These are phyloP conservation scores for Volucella inanis DNA, from an alignment of 2,888 invertebrate genomes.

Conservation along the genomic window DNA sequence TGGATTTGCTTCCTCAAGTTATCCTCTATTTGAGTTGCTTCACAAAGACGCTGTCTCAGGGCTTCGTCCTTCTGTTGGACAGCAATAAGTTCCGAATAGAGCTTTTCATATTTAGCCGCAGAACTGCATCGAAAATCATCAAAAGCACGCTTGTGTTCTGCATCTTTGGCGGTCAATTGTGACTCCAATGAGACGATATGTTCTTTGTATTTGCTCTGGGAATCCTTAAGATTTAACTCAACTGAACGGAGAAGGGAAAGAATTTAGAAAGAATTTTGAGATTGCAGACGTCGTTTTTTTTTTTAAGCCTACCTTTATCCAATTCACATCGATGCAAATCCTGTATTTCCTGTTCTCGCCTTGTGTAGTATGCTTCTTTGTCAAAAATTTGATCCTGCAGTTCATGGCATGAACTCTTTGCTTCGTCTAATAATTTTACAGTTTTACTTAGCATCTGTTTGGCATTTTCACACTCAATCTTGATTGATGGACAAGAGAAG, in stretches of 20 bases:
- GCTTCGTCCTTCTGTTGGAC: constrained; percentile 81
- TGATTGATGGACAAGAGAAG: constrained; percentile 79
- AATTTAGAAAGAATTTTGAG: not conserved
- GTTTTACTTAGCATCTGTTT: constrained; percentile 79
- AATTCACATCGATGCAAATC: constrained; percentile 80
- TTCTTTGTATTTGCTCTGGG: constrained; percentile 79
- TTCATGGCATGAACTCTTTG: constrained; percentile 79
- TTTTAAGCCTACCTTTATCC: constrained; percentile 79
- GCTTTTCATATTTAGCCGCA: constrained; percentile 78
- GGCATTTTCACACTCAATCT: constrained; percentile 77
- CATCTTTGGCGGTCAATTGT: constrained; percentile 79
- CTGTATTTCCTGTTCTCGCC: constrained; percentile 80
- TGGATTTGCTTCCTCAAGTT: constrained; percentile 78
- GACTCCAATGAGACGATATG: constrained; percentile 79
- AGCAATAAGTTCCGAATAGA: constrained; percentile 82
- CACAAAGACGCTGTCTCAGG: constrained; percentile 78
- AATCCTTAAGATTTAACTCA: constrained; percentile 84
- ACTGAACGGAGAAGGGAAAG: constrained; percentile 81
- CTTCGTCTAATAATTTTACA: constrained; percentile 78
- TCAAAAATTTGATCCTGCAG: constrained; percentile 80
- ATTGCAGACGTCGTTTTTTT: not conserved
- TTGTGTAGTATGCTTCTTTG: constrained; percentile 80
- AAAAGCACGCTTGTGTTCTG: constrained; percentile 78
- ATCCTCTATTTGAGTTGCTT: constrained; percentile 78
- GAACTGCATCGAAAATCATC: constrained; percentile 78